Percentiles rank a stretch among this genome's conserved stretches.
These are phyloP conservation scores for Leuciscus idus DNA, from an alignment of 2,113 vertebrate genomes.

Conservation along the genomic window DNA sequence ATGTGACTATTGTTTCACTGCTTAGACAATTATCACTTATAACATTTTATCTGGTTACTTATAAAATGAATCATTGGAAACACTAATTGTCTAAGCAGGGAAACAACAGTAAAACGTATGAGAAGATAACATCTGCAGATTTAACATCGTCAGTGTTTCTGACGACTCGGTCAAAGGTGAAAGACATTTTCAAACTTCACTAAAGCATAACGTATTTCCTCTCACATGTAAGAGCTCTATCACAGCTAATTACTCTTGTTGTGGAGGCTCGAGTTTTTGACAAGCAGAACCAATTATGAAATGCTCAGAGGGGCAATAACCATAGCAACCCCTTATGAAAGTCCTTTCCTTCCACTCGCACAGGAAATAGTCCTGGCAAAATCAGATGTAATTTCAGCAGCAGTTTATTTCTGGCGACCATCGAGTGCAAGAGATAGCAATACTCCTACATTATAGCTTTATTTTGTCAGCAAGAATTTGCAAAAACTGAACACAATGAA, in stretches of 20 bases:
- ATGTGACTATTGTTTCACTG: neutral
- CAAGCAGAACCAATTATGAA: constrained; percentile 66
- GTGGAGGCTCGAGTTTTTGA: constrained; percentile 62
- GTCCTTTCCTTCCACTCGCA: neutral
- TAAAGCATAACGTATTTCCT: neutral
- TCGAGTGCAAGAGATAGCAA: neutral
- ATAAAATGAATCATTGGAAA: neutral
- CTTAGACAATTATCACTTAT: neutral
- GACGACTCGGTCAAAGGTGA: neutral
- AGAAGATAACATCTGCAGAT: neutral
- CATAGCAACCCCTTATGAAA: constrained; percentile 66
- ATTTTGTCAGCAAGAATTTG: neutral
- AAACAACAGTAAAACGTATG: neutral
- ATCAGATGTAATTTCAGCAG: constrained; percentile 30
- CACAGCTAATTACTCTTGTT: constrained; percentile 66
- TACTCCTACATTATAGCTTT: neutral
- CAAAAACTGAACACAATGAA: neutral
- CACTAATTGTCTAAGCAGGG: neutral
- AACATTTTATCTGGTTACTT: neutral
- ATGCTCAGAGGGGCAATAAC: constrained; percentile 63
- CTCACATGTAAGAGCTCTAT: constrained; percentile 24
- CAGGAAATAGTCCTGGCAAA: neutral
- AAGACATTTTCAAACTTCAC: neutral
- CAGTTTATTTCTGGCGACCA: constrained; percentile 5
- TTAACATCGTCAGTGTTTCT: neutral